Percentiles rank a stretch among this genome's conserved stretches.
Conservation (phyloP, 2,113 vertebrate species). For the Plecturocebus donacophilus region DNA sequence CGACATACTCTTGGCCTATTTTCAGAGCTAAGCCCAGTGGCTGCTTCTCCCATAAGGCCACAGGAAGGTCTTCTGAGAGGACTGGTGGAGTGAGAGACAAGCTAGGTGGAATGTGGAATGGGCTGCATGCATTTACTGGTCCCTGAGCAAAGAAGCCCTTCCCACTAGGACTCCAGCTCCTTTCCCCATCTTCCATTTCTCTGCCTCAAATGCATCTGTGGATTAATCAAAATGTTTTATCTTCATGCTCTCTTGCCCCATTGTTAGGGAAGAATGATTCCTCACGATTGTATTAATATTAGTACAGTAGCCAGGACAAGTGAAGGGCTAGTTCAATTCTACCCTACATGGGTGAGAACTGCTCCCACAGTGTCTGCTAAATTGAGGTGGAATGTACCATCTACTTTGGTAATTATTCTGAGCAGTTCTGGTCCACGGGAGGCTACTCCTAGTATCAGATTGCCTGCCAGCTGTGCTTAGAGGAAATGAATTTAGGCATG, state of each 20-base stretch:
- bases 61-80: background rate
- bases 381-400: background rate
- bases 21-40: background rate
- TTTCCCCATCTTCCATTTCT: background rate
- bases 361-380: background rate
- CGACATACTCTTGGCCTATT: background rate
- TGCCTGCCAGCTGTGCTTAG: background rate
- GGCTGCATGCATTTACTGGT: background rate
- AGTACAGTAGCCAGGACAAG: background rate
- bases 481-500: background rate
- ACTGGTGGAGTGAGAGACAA: background rate
- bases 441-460: background rate
- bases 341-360: background rate
- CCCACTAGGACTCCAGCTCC: background rate
- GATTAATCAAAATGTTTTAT: background rate
- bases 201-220: background rate
- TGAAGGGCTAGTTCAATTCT: background rate
- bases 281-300: background rate
- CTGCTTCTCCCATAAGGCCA: background rate
- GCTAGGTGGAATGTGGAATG: background rate
- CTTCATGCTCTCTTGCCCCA: background rate
- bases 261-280: background rate
- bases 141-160: background rate
- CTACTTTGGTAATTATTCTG: background rate
- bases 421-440: background rate